A percentile compares a stretch with the other conserved stretches of the same genome.
phyloP scores from a whole-genome alignment of 1,140 invertebrate genomes.

The Colletes gigas region DNA sequence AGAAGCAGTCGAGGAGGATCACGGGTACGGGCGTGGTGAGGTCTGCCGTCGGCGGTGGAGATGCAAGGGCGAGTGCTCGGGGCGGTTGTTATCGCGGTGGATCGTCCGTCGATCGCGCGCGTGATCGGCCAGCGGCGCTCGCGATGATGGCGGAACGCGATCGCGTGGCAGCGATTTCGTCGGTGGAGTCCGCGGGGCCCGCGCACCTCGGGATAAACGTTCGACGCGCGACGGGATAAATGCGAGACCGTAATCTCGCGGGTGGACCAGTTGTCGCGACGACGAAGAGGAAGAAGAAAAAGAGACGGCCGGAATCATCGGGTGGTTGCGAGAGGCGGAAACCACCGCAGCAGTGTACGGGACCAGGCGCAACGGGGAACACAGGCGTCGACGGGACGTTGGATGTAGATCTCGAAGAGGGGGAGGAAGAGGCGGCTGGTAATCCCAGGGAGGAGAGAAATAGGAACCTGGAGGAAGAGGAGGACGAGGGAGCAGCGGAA shows the following conservation, averaged over 20 bases:
- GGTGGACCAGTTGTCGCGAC: conserved; percentile 51
- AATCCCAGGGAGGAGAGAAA: conserved; percentile 2
- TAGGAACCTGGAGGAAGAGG: not conserved
- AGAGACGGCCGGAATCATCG: conserved; percentile 27
- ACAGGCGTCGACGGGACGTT: conserved; percentile 24
- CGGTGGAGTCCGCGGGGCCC: conserved; percentile 36
- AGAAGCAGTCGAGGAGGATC: too few relatives aligned
- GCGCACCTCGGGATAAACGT: conserved; percentile 29
- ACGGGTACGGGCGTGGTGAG: too few relatives aligned
- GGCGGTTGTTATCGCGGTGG: conserved; percentile 2
- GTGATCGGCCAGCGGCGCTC: conserved; percentile 16
- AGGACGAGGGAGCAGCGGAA: not conserved
- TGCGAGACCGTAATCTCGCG: conserved; percentile 52
- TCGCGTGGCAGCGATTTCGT: conserved; percentile 46
- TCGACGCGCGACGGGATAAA: conserved; percentile 55
- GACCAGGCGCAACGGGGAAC: conserved; percentile 11
- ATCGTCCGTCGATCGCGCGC: conserved; percentile 9
- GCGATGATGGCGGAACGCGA: conserved; percentile 61
- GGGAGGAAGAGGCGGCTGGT: conserved; percentile 18
- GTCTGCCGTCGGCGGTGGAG: not conserved
- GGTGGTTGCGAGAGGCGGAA: conserved; percentile 6
- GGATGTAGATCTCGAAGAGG: conserved; percentile 49
- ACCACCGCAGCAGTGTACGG: conserved; percentile 1
- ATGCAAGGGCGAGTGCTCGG: conserved; percentile 33
- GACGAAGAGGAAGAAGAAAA: conserved; percentile 51